Evolutionary conservation across 2,797 vertebrate genomes (phyloP), one percentile per base, ranked within the genome.

Genomic region (Scleropages formosus): DNA sequence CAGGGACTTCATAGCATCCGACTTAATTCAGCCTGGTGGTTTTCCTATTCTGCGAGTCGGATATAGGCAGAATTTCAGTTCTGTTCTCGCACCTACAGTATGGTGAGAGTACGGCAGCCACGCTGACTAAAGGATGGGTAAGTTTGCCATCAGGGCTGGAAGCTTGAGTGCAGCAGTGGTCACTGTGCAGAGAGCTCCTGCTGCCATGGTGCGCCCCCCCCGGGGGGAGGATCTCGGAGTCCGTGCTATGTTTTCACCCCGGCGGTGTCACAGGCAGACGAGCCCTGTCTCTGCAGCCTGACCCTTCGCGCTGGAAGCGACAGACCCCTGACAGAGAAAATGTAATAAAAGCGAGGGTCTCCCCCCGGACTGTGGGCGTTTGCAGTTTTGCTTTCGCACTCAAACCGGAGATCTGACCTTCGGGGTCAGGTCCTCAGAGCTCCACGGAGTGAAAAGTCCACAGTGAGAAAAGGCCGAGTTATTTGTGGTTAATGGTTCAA

Each of bases 261-360:
- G 71, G 69, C 51, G 18, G 51, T 31, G 51, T 11, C 51, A 71
- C 51, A 58, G 13, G 49, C 26, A 49, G 51, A 71, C 24, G 6
- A 26, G 24, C 66, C 66, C 44, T 51, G 47, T 69, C 66, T 69
- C 66, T 49, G 66, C 22, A 69, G 66, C 51, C 66, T 69, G 22
- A 56, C 53, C 53, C 53, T 53, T 3, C 3, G 56, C 3, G 18
- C 12, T 18, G 13, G 53, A 56, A 18, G 18, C 31, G 24, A 71
- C 49, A 39, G 51, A 58, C 51, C 24, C 61, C 27, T 71, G 51
- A 71, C 49, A 71, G 51, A 71, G 71, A 69, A 69, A 51, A 69
- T 53, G 46, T 51, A 46, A 69, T 69, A 69, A 69, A 69, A 69
- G 31, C 44, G 49, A 66, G 46, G 24, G n/a, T 49, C 8, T 51